These are phyloP conservation scores for Distichodus sexfasciatus DNA, from an alignment of 2,797 vertebrate genomes.

Conservation along the genomic window DNA sequence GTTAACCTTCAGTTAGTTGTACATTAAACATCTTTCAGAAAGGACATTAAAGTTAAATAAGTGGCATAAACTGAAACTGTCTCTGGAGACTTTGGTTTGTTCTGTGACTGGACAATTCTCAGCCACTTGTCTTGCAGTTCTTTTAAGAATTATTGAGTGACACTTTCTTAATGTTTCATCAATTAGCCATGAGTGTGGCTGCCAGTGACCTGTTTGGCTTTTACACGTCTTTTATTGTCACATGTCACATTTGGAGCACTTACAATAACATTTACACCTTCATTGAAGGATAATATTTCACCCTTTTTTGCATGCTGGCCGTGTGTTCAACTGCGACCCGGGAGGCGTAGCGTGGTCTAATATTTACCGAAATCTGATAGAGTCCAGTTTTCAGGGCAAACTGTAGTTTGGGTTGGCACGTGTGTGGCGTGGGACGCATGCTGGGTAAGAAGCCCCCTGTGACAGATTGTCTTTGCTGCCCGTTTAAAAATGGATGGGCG, in stretches of 20 bases:
- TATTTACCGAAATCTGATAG: constrained; percentile 72
- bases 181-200: constrained; percentile 57
- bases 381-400: constrained; percentile 3
- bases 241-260: constrained; percentile 66
- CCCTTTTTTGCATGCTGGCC: constrained; percentile 49
- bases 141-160: constrained; percentile 17
- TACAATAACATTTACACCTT: constrained; percentile 66
- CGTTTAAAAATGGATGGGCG: constrained; percentile 81
- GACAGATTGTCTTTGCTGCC: constrained; percentile 63
- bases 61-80: too few relatives aligned
- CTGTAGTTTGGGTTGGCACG: constrained; percentile 29
- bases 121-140: not conserved
- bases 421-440: too few relatives aligned
- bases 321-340: constrained; percentile 56
- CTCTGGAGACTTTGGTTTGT: too few relatives aligned
- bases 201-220: constrained; percentile 64
- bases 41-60: constrained; percentile 20
- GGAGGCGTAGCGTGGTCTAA: constrained; percentile 55
- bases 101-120: not conserved
- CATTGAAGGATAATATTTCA: constrained; percentile 63
- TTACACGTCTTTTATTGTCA: constrained; percentile 71
- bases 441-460: too few relatives aligned
- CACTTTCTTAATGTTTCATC: constrained; percentile 30
- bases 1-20: constrained; percentile 41
- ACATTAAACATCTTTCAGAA: constrained; percentile 47